phyloP scores from a whole-genome alignment of 2,113 vertebrate genomes.

The Engystomops pustulosus region DNA sequence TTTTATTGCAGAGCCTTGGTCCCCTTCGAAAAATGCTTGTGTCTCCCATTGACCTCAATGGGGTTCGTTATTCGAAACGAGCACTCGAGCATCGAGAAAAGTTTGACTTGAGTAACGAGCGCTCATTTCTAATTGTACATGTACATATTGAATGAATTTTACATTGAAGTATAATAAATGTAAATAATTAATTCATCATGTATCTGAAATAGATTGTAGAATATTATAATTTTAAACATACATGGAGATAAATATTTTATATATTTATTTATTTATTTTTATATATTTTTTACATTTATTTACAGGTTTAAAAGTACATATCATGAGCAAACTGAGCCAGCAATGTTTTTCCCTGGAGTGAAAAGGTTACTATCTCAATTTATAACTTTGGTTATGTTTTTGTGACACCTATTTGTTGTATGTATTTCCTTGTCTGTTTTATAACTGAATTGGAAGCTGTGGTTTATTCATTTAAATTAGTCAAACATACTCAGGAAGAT shows the following conservation, averaged over 20 bases:
- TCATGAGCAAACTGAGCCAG: conserved; percentile 17
- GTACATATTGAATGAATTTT: too few relatives aligned
- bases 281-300: not conserved
- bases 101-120: too few relatives aligned
- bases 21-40: too few relatives aligned
- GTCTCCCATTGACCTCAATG: too few relatives aligned
- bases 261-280: not conserved
- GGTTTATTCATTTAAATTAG: conserved; percentile 64
- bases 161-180: too few relatives aligned
- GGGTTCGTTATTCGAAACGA: too few relatives aligned
- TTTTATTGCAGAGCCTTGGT: too few relatives aligned
- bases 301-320: not conserved
- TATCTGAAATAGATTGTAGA: not conserved
- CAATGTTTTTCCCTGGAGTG: conserved; percentile 45
- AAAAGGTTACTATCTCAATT: conserved; percentile 57
- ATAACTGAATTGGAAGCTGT: conserved; percentile 56
- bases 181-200: too few relatives aligned
- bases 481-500: conserved; percentile 52
- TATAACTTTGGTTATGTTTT: conserved; percentile 44
- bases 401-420: conserved; percentile 61
- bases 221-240: not conserved
- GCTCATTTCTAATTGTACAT: too few relatives aligned
- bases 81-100: too few relatives aligned
- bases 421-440: conserved; percentile 35
- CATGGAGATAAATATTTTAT: not conserved